Percentiles rank a stretch among this genome's conserved stretches.
These are phyloP conservation scores for Bovichtus diacanthus DNA, from an alignment of 2,797 vertebrate genomes.

Conservation along the genomic window DNA sequence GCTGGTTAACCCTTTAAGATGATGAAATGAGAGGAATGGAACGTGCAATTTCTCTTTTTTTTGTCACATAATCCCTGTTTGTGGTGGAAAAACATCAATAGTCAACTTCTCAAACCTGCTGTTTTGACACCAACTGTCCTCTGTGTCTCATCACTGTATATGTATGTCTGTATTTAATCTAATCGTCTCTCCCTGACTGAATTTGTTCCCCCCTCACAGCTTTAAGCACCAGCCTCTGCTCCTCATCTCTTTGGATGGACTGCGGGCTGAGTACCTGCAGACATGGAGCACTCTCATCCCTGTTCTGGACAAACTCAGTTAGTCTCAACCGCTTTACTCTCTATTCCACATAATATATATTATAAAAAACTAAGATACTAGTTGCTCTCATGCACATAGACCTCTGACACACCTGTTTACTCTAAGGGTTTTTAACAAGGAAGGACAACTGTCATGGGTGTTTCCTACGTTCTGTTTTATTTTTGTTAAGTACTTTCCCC, in stretches of 20 bases:
- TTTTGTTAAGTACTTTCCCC: too few relatives aligned
- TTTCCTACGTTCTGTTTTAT: too few relatives aligned
- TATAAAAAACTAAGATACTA: background rate
- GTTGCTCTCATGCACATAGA: background rate
- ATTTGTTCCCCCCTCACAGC: constrained; percentile 27
- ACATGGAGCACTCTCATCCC: constrained; percentile 76
- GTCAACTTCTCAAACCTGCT: background rate
- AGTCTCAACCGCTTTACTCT: constrained; percentile 12
- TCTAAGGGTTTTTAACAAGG: too few relatives aligned
- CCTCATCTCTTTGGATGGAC: constrained; percentile 84
- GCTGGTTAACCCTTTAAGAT: background rate
- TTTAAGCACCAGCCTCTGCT: constrained; percentile 80
- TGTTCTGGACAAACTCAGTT: constrained; percentile 82
- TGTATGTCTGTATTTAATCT: background rate
- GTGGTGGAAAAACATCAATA: background rate
- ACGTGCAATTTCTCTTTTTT: too few relatives aligned
- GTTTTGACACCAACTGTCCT: background rate
- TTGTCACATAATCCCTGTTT: too few relatives aligned
- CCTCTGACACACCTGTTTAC: too few relatives aligned
- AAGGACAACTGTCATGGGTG: too few relatives aligned
- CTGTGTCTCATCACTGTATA: background rate
- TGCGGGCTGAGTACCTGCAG: constrained; percentile 83
- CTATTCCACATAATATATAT: too few relatives aligned
- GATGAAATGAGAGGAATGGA: background rate
- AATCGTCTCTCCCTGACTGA: too few relatives aligned